A percentile compares a stretch with the other conserved stretches of the same genome.
Evolutionary conservation across 2,797 vertebrate genomes (phyloP).

Genomic region (Melopsittacus undulatus): DNA sequence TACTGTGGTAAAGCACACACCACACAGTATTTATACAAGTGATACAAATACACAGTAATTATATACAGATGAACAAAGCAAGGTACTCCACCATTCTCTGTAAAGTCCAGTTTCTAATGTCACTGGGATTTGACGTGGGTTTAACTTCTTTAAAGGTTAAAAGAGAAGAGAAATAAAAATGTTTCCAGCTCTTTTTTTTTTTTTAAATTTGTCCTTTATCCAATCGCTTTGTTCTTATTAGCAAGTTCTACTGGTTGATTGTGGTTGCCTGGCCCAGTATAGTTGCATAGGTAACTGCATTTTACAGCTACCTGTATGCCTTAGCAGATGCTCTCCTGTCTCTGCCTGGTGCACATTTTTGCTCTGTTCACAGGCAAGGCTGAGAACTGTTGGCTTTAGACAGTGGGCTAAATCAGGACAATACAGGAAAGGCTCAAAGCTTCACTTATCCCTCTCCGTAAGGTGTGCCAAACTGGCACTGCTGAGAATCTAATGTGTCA

Average conservation of each 20-base stretch:
- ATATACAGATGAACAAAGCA: not conserved
- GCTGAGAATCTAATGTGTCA: not conserved
- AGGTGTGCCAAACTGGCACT: not conserved
- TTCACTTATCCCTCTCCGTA: fast-evolving
- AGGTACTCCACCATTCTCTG: not conserved
- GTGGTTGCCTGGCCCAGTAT: not conserved
- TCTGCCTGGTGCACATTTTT: not conserved
- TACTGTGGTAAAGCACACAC: not conserved
- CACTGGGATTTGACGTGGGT: not conserved
- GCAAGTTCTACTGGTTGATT: not conserved
- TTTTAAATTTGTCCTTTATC: not conserved
- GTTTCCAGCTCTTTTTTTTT: not conserved
- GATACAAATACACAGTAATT: not conserved
- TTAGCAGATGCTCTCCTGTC: not conserved
- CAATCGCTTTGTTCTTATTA: not conserved
- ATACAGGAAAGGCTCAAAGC: not conserved
- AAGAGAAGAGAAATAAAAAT: not conserved
- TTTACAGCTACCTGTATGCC: not conserved
- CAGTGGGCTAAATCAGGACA: not conserved
- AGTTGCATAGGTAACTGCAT: not conserved
- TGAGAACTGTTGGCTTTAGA: not conserved
- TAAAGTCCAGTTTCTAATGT: not conserved
- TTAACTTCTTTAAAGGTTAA: not conserved
- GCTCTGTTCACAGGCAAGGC: not conserved
- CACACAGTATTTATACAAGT: not conserved